Base-by-base conservation (phyloP, 2,113 vertebrate species). In the Lynx canadensis region DNA sequence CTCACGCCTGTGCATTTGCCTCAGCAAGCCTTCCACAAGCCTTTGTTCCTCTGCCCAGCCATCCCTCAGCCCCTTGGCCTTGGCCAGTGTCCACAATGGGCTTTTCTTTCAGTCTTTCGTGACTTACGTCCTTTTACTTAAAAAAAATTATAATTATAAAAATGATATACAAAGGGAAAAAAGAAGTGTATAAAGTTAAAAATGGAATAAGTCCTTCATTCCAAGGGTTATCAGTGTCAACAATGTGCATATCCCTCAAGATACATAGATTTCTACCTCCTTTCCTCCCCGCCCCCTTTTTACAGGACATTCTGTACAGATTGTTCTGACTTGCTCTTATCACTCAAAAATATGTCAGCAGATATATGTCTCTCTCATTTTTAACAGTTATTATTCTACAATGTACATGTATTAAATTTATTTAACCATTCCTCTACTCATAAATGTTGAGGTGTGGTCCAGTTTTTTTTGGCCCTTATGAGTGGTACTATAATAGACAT, bases 381-480 rank as follows among this genome's bases (percentile, higher is more conserved):
- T 38, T 85, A 83, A 74, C 16, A 81, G 52, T 91, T 87, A 68
- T 86, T 87, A 74, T 94, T 66, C 88, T 31, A 79, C 36, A 86
- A 41, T 31, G 7, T 81, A 69, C 41, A 89, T 45, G 36, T 9
- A 50, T 8, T 27, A 45, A 50, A 74, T 60, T n/a, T 81, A 90
- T 60, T 81, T 63, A 83, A 55, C 23, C 13, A 68, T 90, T 74
- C 48, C 65, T 94, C 48, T 88, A 14, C 41, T 29, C 7, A 15
- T 68, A 91, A 92, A 66, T 74, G 38, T 25, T 82, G 60, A 96
- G 18, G n/a, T 38, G 25, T 60, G 7, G 25, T 74, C 41, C 45
- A 83, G 66, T n/a, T 48, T 80, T 78, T 89, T 78, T 81, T 57
- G 52, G 4, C 36, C 91, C 52, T 55, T 96, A 92, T 3, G 63